Evolutionary conservation across 2,113 vertebrate genomes (phyloP), one percentile per base, ranked within the genome.

Genomic region (Notothenia rossii): DNA sequence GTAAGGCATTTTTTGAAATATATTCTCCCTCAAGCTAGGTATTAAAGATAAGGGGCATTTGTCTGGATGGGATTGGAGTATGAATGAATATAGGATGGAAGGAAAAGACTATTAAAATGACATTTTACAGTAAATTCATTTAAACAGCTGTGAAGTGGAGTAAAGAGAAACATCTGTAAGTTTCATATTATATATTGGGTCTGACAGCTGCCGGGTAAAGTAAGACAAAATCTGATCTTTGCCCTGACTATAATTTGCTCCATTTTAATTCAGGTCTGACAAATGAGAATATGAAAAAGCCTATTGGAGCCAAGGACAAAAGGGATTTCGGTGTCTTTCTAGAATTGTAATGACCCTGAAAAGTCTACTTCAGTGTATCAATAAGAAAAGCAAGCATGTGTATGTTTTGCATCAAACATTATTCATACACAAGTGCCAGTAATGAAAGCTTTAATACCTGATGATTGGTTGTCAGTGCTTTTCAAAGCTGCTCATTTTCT

Each of bases 21-120:
- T 79, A 78, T 68, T 79, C 72, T 90, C 81, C 89, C 90, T 91
- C 80, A 88, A 94, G 94, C 91, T 96, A 91, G 92, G 95, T 94
- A 93, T 94, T 95, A 94, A 94, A 88, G 88, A 90, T 88, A 90
- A 90, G 63, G 36, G 77, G 36, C 78, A 77, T 88, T 82, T 82
- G 64, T 80, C 81, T 86, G 69, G 51, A 75, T 89, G 76, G 78
- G 84, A 87, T 88, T 87, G 45, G 72, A 66, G 56, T 78, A 83
- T 88, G 61, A 85, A 83, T 83, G 81, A 76, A 86, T 86, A 82
- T 75, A 68, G 77, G 33, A 49, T 18, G 49, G 45, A 75, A 68
- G 22, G 71, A 64, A 63, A 75, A n/a, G 48, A 79, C 36, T 76
- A 75, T 90, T 86, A 75, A 85, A 89, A 87, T 92, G 90, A 89